Conservation (phyloP, 2,113 vertebrate species). For the Fulmarus glacialis region DNA sequence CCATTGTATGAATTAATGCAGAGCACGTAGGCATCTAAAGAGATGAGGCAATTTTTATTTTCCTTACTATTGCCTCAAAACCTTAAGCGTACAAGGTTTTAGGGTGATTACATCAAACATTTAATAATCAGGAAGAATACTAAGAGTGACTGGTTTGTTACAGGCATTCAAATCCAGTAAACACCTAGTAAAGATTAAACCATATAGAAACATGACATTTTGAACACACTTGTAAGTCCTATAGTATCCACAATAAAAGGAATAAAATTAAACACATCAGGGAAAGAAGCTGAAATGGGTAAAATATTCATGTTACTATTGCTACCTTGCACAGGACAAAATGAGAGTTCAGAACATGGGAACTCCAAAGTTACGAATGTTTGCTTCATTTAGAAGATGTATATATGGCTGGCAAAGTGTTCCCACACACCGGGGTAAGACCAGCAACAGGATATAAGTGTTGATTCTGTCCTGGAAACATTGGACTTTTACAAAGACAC, state of each 20-base stretch:
- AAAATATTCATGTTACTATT: not conserved
- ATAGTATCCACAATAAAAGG: not conserved
- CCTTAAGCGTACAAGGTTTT: not conserved
- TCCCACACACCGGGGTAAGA: not conserved
- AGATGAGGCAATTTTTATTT: constrained; percentile 29
- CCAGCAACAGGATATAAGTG: not conserved
- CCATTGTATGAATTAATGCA: not conserved
- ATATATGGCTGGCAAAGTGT: not conserved
- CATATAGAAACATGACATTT: not conserved
- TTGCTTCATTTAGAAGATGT: not conserved
- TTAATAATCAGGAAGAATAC: constrained; percentile 11
- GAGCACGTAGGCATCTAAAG: constrained; percentile 2
- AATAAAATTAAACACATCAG: not conserved
- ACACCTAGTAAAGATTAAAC: not conserved
- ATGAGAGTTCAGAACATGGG: not conserved
- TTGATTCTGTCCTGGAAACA: not conserved
- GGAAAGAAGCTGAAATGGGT: not conserved
- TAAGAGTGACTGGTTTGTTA: constrained; percentile 13
- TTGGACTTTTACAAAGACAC: not conserved
- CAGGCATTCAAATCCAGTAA: not conserved
- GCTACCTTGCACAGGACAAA: not conserved
- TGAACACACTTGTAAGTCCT: not conserved
- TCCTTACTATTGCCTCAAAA: constrained; percentile 40
- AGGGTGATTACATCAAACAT: constrained; percentile 16
- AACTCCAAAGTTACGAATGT: not conserved